These are phyloP conservation scores for Felis chaus DNA, from an alignment of 2,113 vertebrate species.

Conservation along the genomic window DNA sequence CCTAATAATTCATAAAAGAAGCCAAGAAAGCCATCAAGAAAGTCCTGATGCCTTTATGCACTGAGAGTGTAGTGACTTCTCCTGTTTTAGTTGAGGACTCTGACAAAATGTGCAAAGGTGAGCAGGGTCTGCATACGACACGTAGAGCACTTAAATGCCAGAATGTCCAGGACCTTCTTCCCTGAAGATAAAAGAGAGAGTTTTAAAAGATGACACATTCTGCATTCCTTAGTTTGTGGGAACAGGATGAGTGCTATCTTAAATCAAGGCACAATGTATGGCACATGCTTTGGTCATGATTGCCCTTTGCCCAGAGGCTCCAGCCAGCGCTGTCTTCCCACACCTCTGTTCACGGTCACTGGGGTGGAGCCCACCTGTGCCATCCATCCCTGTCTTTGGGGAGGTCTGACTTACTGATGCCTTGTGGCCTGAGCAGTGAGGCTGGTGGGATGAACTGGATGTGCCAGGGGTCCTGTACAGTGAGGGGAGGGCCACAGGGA, in stretches of 20 bases:
- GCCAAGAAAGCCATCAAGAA: neutral
- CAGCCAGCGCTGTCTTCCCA: neutral
- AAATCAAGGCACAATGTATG: neutral
- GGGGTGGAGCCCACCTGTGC: neutral
- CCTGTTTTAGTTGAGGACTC: neutral
- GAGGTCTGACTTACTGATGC: no score
- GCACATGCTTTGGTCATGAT: neutral
- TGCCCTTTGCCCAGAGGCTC: neutral
- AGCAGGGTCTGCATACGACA: neutral
- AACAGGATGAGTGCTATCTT: neutral
- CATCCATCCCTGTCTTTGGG: neutral
- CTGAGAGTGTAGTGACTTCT: neutral
- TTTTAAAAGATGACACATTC: neutral
- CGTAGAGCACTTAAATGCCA: neutral
- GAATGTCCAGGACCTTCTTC: neutral
- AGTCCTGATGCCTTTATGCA: neutral
- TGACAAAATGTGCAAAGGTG: neutral
- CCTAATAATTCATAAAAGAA: neutral
- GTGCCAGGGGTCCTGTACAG: neutral
- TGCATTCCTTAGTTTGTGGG: neutral
- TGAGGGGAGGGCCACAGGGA: neutral
- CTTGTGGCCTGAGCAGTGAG: neutral
- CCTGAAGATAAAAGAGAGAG: neutral
- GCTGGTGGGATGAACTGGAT: neutral
- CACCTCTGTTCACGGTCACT: fast-evolving